Percentiles rank a stretch among this genome's conserved stretches.
These are phyloP conservation scores for Drosophila yakuba DNA, from an alignment of 1,140 invertebrate genomes.

Conservation along the genomic window DNA sequence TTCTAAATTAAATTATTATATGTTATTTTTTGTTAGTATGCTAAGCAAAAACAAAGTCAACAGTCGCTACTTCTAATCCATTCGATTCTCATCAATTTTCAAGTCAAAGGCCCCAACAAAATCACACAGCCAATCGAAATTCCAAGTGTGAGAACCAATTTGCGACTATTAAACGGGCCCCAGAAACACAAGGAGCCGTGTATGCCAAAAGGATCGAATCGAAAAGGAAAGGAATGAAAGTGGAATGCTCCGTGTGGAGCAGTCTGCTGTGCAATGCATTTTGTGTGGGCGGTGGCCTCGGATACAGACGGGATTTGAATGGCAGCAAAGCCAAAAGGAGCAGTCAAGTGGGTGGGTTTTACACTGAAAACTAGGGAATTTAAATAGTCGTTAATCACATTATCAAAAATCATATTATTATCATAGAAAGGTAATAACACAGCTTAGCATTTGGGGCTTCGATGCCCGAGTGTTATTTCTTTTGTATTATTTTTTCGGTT, in stretches of 20 bases:
- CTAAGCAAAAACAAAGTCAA: background rate
- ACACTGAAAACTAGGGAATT: background rate
- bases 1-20: too few relatives aligned
- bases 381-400: too few relatives aligned
- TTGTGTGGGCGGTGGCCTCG: conserved; percentile 43
- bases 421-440: too few relatives aligned
- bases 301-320: conserved; percentile 50
- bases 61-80: background rate
- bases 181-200: conserved; percentile 60
- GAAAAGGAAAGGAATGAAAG: conserved; percentile 35
- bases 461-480: background rate
- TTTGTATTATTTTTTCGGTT: background rate
- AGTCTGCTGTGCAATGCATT: conserved; percentile 43
- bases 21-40: too few relatives aligned
- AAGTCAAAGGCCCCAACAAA: conserved; percentile 37
- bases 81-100: conserved; percentile 37
- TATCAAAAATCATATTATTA: too few relatives aligned
- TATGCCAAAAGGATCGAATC: conserved; percentile 24
- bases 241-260: conserved; percentile 15
- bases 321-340: conserved; percentile 56
- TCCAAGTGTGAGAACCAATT: conserved; percentile 74
- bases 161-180: conserved; percentile 76
- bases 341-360: conserved; percentile 54
- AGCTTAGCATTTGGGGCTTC: background rate
- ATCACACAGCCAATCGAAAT: conserved; percentile 64